These are phyloP conservation scores for Parnassius smintheus DNA, from an alignment of 2,888 invertebrate species.

Conservation along the genomic window DNA sequence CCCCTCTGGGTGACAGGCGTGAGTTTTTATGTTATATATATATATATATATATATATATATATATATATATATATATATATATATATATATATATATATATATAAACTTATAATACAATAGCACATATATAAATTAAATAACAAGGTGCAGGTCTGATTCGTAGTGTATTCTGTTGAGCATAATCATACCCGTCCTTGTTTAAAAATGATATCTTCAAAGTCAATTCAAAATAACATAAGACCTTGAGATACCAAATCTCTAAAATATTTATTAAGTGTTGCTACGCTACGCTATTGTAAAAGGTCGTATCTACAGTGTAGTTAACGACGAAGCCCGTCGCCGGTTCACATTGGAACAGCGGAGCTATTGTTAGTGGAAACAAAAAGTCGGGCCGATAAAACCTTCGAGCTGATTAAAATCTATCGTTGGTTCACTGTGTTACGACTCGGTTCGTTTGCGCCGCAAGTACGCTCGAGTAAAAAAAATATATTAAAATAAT, in stretches of 20 bases:
- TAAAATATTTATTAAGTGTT: not conserved
- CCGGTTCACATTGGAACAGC: conserved; percentile 2
- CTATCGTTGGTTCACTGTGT: conserved; percentile 15
- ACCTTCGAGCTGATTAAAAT: conserved; percentile 18
- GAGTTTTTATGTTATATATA: no score
- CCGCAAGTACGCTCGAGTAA: conserved; percentile 4
- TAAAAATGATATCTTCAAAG: not conserved
- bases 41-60: no score
- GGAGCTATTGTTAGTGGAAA: conserved; percentile 10
- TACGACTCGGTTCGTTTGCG: conserved; percentile 8
- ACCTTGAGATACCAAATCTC: not conserved
- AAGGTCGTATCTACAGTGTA: not conserved
- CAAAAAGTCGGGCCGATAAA: conserved; percentile 18
- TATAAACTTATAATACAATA: no score
- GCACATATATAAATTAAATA: no score
- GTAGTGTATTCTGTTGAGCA: no score
- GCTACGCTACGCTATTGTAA: not conserved
- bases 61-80: no score
- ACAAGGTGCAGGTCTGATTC: no score
- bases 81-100: no score
- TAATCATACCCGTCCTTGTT: no score
- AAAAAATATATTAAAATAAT: no score
- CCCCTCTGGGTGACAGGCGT: no score
- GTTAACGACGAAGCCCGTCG: not conserved
- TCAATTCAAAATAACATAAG: not conserved